Base-by-base conservation (phyloP, 2,888 invertebrate genomes). In the Diogma glabrata region DNA sequence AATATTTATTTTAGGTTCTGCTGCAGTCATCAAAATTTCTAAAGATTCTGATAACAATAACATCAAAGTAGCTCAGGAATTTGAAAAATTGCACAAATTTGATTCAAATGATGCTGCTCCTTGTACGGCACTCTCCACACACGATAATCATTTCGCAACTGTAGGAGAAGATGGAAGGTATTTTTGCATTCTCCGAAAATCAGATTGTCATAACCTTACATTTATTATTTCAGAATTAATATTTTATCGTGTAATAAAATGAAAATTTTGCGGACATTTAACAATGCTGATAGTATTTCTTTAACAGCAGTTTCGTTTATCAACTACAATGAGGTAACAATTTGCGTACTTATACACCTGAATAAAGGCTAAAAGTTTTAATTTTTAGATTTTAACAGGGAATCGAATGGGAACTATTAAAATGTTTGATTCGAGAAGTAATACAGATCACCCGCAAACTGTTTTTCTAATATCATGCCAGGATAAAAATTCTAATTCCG, bases 361-460 rank as follows among this genome's bases (percentile, higher is more conserved):
- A n/a, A n/a, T n/a, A n/a, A n/a, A n/a, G n/a, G n/a, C n/a, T n/a
- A n/a, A n/a, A n/a, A n/a, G n/a, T n/a, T n/a, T 12, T 38, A 38
- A 19, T 47, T 65, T 65, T 4, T 56, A 89, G 76, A 75, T 90
- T 20, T 75, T 92, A 43, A 87, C 88, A 1, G 87, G 89, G 16
- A 93, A 92, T 67, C 73, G 86, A n/a, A 72, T 88, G 63, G 93
- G 93, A 0, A 86, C 90, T 60, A 82, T 94, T 75, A 91, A 92
- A 66, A 79, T 91, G 53, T 92, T 89, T 81, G 94, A 94, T 65
- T 69, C 90, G 8, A 74, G 90, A 55, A 75, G 76, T 24, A 67
- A 74, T 10, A 70, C 72, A 3, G 75, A 82, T 60, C 76, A 77
- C 55, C 82, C 88, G 3, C 71, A 76, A 0, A 77, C 78, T 38